phyloP scores from a whole-genome alignment of 2,113 vertebrate genomes.

The Microtus ochrogaster region DNA sequence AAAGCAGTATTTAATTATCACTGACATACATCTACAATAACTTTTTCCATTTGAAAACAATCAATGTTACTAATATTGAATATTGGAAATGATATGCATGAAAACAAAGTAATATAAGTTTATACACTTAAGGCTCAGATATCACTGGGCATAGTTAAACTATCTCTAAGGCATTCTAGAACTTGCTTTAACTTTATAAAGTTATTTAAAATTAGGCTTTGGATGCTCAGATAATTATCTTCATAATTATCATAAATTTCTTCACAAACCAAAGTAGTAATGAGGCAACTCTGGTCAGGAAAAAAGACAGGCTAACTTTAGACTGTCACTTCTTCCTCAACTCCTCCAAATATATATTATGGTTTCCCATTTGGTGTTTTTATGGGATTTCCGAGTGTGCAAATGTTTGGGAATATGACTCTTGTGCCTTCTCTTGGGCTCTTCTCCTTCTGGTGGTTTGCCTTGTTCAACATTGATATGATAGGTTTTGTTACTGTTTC shows the following conservation, averaged over 20 bases:
- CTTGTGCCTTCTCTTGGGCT: not conserved
- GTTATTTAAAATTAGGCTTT: not conserved
- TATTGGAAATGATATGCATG: not conserved
- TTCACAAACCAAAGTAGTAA: not conserved
- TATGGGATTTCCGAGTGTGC: not conserved
- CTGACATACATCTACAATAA: not conserved
- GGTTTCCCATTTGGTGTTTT: not conserved
- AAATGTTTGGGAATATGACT: fast-evolving
- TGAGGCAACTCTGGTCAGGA: not conserved
- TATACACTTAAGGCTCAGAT: not conserved
- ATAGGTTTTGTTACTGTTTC: not conserved
- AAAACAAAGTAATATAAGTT: not conserved
- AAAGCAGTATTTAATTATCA: not conserved
- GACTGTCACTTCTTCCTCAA: not conserved
- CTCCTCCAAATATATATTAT: not conserved
- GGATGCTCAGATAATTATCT: not conserved
- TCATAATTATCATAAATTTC: not conserved
- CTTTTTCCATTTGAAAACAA: not conserved
- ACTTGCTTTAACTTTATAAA: not conserved
- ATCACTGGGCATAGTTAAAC: not conserved
- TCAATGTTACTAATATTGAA: not conserved
- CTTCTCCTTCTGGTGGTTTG: not conserved
- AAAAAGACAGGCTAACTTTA: not conserved
- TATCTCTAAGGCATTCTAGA: not conserved
- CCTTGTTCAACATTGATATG: not conserved